Conservation (phyloP, 1,140 invertebrate genomes). For the Oscheius sp. region DNA sequence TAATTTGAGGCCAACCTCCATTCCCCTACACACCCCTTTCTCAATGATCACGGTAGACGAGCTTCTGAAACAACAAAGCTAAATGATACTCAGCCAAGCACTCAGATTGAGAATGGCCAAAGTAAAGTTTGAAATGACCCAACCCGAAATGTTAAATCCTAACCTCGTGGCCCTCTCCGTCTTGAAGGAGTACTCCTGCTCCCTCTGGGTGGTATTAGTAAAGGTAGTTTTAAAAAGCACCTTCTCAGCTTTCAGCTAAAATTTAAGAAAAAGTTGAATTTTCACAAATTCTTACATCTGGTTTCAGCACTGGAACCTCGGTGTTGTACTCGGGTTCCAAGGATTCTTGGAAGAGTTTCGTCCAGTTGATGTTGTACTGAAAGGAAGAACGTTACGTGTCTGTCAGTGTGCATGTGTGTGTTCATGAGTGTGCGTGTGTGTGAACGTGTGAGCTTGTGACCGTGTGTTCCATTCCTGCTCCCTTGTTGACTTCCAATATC, state of each 20-base stretch:
- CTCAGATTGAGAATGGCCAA: too few relatives aligned
- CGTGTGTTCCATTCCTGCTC: too few relatives aligned
- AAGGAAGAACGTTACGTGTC: too few relatives aligned
- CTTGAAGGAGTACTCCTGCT: constrained; percentile 64
- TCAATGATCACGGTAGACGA: constrained; percentile 59
- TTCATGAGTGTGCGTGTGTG: too few relatives aligned
- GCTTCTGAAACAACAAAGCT: constrained; percentile 46
- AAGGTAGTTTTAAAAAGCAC: constrained; percentile 62
- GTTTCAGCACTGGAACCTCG: constrained; percentile 16
- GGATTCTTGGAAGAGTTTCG: constrained; percentile 58
- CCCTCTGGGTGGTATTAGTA: constrained; percentile 61
- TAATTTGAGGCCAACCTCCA: constrained; percentile 61
- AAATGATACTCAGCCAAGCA: too few relatives aligned
- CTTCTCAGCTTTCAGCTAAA: constrained; percentile 35
- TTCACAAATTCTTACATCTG: background rate
- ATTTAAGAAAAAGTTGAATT: background rate
- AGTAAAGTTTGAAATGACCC: background rate
- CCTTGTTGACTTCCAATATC: too few relatives aligned
- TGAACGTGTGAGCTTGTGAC: too few relatives aligned
- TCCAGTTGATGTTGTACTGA: constrained; percentile 62
- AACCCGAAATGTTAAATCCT: background rate
- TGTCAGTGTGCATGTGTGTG: too few relatives aligned
- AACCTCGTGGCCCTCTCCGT: constrained; percentile 61
- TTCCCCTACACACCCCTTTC: constrained; percentile 62
- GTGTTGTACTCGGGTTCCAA: constrained; percentile 53